A percentile compares a stretch with the other conserved stretches of the same genome.
These are phyloP conservation scores for Panagrolaimus sp. DNA, from an alignment of 1,140 invertebrate species.

Conservation along the genomic window DNA sequence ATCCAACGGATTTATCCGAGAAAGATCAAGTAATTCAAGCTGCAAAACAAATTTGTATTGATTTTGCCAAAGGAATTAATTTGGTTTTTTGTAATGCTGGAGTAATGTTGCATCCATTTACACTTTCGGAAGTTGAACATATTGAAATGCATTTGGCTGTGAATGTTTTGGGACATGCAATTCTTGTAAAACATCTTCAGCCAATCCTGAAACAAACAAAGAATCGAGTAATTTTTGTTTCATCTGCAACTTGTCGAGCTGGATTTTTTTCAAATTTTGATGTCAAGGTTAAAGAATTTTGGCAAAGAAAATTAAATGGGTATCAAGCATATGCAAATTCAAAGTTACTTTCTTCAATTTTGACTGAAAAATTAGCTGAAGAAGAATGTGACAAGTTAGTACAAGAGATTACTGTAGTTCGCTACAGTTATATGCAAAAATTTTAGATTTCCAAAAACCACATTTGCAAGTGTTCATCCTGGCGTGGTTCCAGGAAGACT, in stretches of 20 bases:
- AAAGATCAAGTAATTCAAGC: not conserved
- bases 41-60: not conserved
- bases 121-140: not conserved
- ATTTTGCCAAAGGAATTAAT: not conserved
- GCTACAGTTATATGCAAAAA: too few relatives aligned
- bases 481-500: not conserved
- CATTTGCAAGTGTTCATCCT: not conserved
- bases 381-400: not conserved
- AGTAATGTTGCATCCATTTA: slow-evolving; percentile 6
- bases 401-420: too few relatives aligned
- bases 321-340: slow-evolving; percentile 8
- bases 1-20: not conserved
- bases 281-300: too few relatives aligned
- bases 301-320: not conserved
- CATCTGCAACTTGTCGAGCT: not conserved
- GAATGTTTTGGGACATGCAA: not conserved
- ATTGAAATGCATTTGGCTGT: not conserved
- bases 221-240: not conserved
- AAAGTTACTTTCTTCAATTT: not conserved
- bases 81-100: slow-evolving; percentile 10
- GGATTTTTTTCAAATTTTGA: not conserved
- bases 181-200: not conserved
- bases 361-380: not conserved
- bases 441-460: not conserved
- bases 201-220: not conserved